These are phyloP conservation scores for Mythimna ferrago DNA, from an alignment of 2,888 invertebrate genomes.

Conservation along the genomic window DNA sequence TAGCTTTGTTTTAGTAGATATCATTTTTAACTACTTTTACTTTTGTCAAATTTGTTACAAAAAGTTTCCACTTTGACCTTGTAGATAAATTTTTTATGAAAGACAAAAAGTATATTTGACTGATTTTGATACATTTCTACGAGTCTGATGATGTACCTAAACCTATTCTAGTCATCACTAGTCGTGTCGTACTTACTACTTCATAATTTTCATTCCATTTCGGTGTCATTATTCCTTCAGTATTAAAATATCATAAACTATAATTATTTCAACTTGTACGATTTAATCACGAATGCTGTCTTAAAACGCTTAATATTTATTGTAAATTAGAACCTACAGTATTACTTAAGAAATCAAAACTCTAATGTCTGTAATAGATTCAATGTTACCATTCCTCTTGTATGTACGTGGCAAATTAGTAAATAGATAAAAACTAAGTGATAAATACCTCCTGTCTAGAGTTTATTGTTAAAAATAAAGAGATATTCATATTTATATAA, in stretches of 20 bases:
- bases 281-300: constrained; percentile 55
- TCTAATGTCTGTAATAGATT: constrained; percentile 64
- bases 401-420: constrained; percentile 76
- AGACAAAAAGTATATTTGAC: constrained; percentile 50
- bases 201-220: constrained; percentile 50
- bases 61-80: neutral
- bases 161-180: constrained; percentile 51
- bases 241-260: constrained; percentile 51
- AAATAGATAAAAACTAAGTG: constrained; percentile 76
- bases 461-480: constrained; percentile 89
- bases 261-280: constrained; percentile 59
- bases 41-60: neutral
- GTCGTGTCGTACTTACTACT: constrained; percentile 30
- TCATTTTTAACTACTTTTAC: constrained; percentile 2
- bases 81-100: constrained; percentile 27
- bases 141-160: constrained; percentile 32
- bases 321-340: constrained; percentile 67
- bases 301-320: constrained; percentile 67
- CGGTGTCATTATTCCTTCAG: constrained; percentile 61
- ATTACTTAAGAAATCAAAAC: constrained; percentile 58
- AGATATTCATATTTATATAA: constrained; percentile 86
- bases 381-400: constrained; percentile 71
- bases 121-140: constrained; percentile 61
- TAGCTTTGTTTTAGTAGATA: neutral
- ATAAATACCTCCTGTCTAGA: constrained; percentile 88